These are phyloP conservation scores for Metalampra italica DNA, from an alignment of 2,888 invertebrate species.

Conservation along the genomic window DNA sequence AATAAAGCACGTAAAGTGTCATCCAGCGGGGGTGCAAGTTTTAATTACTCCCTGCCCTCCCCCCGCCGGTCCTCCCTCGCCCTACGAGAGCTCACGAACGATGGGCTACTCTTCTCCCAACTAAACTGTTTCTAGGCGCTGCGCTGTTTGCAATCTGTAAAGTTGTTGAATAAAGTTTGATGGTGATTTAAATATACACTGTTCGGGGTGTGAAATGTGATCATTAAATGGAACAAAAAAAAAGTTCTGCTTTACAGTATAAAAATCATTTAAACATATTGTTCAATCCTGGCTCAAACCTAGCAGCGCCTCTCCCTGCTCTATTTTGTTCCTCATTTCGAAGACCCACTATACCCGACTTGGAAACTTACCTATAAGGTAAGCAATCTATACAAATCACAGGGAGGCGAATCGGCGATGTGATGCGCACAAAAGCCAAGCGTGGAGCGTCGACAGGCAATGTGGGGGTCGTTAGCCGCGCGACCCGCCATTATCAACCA, in stretches of 20 bases:
- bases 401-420: constrained; percentile 1
- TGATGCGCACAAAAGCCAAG: not conserved
- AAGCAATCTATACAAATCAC: constrained; percentile 2
- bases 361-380: no score
- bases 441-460: constrained; percentile 5
- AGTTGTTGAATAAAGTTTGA: constrained; percentile 37
- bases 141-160: constrained; percentile 36
- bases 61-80: no score
- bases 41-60: no score
- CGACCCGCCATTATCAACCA: constrained; percentile 17
- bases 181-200: no score
- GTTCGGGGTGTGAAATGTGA: no score
- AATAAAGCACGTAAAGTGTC: constrained; percentile 1
- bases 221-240: constrained; percentile 4
- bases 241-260: no score
- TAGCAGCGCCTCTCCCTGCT: no score
- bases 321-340: no score
- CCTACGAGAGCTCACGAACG: constrained; percentile 48
- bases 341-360: no score
- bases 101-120: constrained; percentile 57
- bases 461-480: constrained; percentile 23
- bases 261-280: no score
- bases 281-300: no score
- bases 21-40: constrained; percentile 44
- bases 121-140: constrained; percentile 41